Conservation (phyloP, 2,797 vertebrate species). For the Falco novaeseelandiae region DNA sequence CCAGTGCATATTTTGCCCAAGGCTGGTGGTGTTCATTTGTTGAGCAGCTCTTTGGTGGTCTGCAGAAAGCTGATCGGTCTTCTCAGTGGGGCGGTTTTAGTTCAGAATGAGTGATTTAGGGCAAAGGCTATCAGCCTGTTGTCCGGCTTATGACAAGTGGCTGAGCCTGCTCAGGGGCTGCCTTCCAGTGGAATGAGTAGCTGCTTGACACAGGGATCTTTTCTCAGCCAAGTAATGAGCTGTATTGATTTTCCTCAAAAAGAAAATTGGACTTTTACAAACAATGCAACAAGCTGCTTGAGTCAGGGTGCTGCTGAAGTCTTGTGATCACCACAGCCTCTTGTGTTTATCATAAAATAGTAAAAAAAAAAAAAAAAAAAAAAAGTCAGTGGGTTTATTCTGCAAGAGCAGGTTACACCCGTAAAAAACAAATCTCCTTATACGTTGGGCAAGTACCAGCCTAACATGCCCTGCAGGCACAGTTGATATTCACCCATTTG, state of each 20-base stretch:
- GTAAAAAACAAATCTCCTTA: not conserved
- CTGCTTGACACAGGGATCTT: slow-evolving; percentile 30
- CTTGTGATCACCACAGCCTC: not conserved
- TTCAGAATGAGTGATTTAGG: slow-evolving; percentile 31
- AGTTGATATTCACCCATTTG: not conserved
- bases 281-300: not conserved
- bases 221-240: slow-evolving; percentile 49
- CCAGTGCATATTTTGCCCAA: not conserved
- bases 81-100: slow-evolving; percentile 19
- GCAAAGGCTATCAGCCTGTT: not conserved
- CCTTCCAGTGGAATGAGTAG: slow-evolving; percentile 30
- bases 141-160: not conserved
- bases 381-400: not conserved
- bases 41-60: not conserved
- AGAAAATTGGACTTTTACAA: slow-evolving; percentile 54
- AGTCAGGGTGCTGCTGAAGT: slow-evolving; percentile 20
- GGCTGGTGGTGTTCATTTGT: not conserved
- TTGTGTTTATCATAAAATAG: not conserved
- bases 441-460: not conserved
- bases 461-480: not conserved
- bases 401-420: not conserved
- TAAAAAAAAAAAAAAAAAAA: not conserved
- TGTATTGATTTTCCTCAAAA: slow-evolving; percentile 60
- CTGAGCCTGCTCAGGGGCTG: not conserved
- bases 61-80: not conserved